Evolutionary conservation across 2,113 vertebrate species (phyloP).

Genomic region (Pteropus alecto): DNA sequence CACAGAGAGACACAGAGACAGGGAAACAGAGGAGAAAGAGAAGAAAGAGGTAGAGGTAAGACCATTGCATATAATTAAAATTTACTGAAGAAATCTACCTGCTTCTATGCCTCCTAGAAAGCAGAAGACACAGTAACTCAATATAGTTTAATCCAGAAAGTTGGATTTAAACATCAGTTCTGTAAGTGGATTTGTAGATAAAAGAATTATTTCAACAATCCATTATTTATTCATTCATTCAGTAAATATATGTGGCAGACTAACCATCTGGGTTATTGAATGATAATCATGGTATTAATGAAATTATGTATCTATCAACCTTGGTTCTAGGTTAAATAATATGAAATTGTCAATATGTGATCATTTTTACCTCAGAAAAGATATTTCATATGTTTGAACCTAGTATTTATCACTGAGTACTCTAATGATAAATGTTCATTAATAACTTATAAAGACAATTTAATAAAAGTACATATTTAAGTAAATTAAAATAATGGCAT

Average conservation of each 20-base stretch:
- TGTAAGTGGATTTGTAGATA: background rate
- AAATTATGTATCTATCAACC: background rate
- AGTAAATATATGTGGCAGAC: background rate
- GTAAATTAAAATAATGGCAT: slow-evolving; percentile 26
- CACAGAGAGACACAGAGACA: too few species aligned
- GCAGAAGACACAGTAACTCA: background rate
- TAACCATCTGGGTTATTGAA: background rate
- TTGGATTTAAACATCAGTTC: background rate
- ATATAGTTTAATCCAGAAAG: background rate
- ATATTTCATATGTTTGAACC: background rate
- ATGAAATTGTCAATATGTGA: background rate
- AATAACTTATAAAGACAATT: background rate
- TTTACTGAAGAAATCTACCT: background rate
- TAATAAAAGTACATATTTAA: slow-evolving; percentile 26
- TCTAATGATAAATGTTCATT: slow-evolving; percentile 15
- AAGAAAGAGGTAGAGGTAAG: background rate
- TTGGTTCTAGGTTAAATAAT: background rate
- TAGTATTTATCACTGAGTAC: background rate
- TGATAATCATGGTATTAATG: slow-evolving; percentile 17
- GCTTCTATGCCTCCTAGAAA: slow-evolving; percentile 9
- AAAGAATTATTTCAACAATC: background rate
- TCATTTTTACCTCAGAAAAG: background rate
- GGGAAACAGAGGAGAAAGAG: background rate
- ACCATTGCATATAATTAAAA: background rate
- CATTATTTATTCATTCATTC: background rate